Evolutionary conservation across 2,797 vertebrate species (phyloP), one percentile per base, ranked within the genome.

Genomic region (Heliangelus exortis): DNA sequence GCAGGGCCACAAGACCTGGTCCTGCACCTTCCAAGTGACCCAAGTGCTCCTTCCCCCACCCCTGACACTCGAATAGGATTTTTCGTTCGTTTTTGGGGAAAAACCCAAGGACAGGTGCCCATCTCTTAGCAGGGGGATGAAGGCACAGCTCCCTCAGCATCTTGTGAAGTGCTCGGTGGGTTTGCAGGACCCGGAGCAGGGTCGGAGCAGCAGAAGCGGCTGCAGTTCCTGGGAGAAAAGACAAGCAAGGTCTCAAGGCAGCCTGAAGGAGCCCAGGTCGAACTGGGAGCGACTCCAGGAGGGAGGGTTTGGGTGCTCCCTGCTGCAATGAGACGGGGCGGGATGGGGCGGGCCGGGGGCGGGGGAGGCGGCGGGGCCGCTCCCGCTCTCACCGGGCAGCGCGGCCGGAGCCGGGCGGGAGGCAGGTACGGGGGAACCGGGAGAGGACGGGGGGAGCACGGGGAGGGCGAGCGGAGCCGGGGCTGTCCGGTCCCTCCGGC

Each of bases 41-140:
- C 22, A 21, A 28, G 45, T 0, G 2, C 34, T n/a, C 34, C 58
- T 26, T 51, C 59, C 36, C 36, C 33, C 15, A 5, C 1, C 1
- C 9, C 43, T 33, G 36, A 36, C n/a, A 2, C 16, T 28, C 69
- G 7, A 16, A 29, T 6, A 11, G 76, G 23, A 22, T 9, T 48
- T 31, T n/a, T 43, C 16, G 31, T 34, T 21, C 25, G 33, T 53
- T 51, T 22, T 6, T 5, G n/a, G 5, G 8, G 23, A 48, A 47
- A 50, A 28, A 33, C 9, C 2, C 26, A 43, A 51, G 53, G 41
- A 14, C 1, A 8, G 50, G 22, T 26, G 41, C 50, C 23, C 34
- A 29, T 58, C 33, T 54, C 33, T 22, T 9, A 33, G 59, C 47
- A n/a, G 54, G 2, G 15, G 73, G 58, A 15, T 9, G 57, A 20